A percentile compares a stretch with the other conserved stretches of the same genome.
Conservation (phyloP, 2,113 vertebrate species). For the Orientallactaga bullata region DNA sequence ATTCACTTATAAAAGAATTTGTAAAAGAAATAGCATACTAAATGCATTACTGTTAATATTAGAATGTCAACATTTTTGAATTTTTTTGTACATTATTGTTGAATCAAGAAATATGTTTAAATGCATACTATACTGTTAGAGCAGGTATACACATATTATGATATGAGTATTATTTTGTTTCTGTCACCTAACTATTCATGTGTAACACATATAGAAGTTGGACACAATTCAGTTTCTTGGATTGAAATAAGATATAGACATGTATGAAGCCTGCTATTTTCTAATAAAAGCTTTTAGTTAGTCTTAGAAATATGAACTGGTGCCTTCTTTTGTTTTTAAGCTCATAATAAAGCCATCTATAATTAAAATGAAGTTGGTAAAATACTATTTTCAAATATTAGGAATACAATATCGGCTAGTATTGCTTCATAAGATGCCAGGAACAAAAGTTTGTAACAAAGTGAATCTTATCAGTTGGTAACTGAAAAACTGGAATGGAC, state of each 20-base stretch:
- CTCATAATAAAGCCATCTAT: neutral
- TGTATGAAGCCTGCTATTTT: neutral
- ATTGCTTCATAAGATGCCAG: conserved; percentile 28
- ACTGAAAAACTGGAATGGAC: neutral
- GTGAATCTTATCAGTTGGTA: neutral
- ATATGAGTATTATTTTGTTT: neutral
- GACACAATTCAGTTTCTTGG: conserved; percentile 28
- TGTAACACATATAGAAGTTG: neutral
- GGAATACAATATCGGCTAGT: conserved; percentile 24
- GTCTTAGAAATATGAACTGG: conserved; percentile 39
- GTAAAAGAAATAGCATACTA: too few relatives aligned
- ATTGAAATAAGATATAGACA: conserved; percentile 16
- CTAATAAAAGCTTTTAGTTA: conserved; percentile 37
- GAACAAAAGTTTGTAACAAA: neutral
- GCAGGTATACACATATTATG: neutral
- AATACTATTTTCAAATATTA: conserved; percentile 29
- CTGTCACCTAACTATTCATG: conserved; percentile 22
- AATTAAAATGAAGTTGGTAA: conserved; percentile 5
- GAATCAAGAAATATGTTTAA: neutral
- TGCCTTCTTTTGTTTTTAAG: conserved; percentile 29
- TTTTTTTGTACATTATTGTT: neutral
- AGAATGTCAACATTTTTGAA: neutral
- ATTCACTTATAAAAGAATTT: neutral
- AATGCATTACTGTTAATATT: conserved; percentile 11
- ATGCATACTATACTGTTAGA: neutral